A percentile compares a stretch with the other conserved stretches of the same genome.
Evolutionary conservation across 37 sponge, comb jelly and placozoan genomes (phyloP).

Genomic region (Axinella damicornis): DNA sequence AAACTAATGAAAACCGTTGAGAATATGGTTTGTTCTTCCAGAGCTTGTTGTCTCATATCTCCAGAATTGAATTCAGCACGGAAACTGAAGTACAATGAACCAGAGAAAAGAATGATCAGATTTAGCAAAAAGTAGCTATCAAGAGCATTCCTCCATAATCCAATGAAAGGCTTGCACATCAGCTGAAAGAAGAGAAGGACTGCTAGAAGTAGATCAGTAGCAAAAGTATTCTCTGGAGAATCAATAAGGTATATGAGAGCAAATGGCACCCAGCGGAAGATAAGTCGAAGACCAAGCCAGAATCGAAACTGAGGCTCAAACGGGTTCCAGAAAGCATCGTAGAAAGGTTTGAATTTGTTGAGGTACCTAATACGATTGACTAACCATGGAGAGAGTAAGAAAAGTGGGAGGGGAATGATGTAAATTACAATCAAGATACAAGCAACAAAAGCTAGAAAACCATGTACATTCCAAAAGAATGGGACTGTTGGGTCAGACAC

Average conservation of each 20-base stretch:
- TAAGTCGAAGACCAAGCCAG: constrained; percentile 29
- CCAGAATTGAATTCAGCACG: neutral
- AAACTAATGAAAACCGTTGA: neutral
- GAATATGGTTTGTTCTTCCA: no score
- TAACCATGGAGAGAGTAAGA: constrained; percentile 17
- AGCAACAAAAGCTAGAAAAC: constrained; percentile 1
- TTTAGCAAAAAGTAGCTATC: constrained; percentile 24
- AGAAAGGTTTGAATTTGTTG: constrained; percentile 21
- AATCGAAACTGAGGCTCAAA: constrained; percentile 12
- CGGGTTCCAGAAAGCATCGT: constrained; percentile 39
- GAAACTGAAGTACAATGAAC: neutral
- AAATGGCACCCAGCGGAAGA: constrained; percentile 16
- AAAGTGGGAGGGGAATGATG: constrained; percentile 18
- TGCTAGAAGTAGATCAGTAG: neutral
- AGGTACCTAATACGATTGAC: neutral
- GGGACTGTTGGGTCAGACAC: constrained; percentile 1
- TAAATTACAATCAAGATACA: constrained; percentile 4
- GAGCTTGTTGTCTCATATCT: no score
- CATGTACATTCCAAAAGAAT: neutral
- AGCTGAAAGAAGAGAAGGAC: constrained; percentile 10
- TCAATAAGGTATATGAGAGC: neutral
- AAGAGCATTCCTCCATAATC: neutral
- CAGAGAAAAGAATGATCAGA: constrained; percentile 1
- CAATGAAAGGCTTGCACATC: neutral
- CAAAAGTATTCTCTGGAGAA: constrained; percentile 7